Conservation (phyloP, 1,140 invertebrate genomes). For the Euura saliciscinereae region DNA sequence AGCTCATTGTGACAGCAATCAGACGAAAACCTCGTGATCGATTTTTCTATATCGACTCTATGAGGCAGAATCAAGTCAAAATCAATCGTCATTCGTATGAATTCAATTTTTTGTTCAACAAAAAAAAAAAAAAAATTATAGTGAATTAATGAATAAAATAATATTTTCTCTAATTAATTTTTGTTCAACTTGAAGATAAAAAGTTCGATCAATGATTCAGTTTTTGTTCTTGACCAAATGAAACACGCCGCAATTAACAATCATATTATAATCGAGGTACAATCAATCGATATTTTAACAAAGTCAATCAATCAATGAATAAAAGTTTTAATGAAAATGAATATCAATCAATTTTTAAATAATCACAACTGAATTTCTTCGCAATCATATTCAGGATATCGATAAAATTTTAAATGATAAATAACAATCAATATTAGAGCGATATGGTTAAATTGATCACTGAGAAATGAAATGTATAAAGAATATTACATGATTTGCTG, state of each 20-base stretch:
- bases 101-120: neutral
- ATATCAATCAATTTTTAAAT: no score
- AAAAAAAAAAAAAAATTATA: neutral
- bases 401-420: no score
- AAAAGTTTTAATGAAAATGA: no score
- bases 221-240: no score
- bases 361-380: no score
- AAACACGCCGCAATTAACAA: neutral
- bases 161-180: neutral
- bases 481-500: no score
- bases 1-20: constrained; percentile 59
- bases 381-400: no score
- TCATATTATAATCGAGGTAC: neutral
- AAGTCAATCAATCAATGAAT: no score
- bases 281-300: neutral
- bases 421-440: no score
- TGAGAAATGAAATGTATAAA: neutral
- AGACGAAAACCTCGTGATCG: constrained; percentile 40
- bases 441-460: neutral
- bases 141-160: neutral
- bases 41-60: neutral
- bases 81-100: neutral
- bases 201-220: no score
- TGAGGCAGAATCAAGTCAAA: no score
- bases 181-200: no score